Evolutionary conservation across 2,888 invertebrate species (phyloP), one percentile per base, ranked within the genome.

Genomic region (Vesta saturnalis): DNA sequence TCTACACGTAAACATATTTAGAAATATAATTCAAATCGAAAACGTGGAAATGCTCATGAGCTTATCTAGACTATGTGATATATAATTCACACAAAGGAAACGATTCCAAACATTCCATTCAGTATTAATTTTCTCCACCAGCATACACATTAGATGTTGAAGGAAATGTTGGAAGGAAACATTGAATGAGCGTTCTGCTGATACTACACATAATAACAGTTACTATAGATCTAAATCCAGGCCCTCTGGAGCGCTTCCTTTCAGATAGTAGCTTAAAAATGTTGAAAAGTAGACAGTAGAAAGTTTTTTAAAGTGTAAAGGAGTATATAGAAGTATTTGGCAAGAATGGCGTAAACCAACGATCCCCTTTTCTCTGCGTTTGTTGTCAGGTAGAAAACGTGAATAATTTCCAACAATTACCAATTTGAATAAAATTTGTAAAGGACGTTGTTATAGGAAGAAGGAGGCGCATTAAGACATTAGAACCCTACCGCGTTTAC

Each of bases 171-270:
- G 47, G 21, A 57, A 60, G 66, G 66, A 67, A 67, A 57, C 61
- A 35, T 15, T 49, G 39, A 57, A 49, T 61, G 49, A 56, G 61
- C 21, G 21, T 56, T 57, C 57, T 30, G 61, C 61, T 35, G 66
- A 61, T 67, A 61, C 49, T 23, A 57, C 64, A 69, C 68, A 65
- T 69, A 69, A 69, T 61, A 64, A 69, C 60, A 64, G 56, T 57
- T 56, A 55, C 57, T 64, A 63, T 72, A 69, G 61, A 75, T 68
- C 71, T 61, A 71, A 74, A 76, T 75, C 71, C 72, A 68, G 68
- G 66, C 71, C 74, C 76, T 71, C 62, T 70, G 60, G 65, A 60
- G 76, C 63, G 60, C 70, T 74, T 72, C 74, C 67, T 71, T 49
- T 46, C 18, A 66, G 69, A 69, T 66, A 30, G 54, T 55, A 60